These are phyloP conservation scores for Elmis aenea DNA, from an alignment of 2,888 invertebrate genomes.

Conservation along the genomic window DNA sequence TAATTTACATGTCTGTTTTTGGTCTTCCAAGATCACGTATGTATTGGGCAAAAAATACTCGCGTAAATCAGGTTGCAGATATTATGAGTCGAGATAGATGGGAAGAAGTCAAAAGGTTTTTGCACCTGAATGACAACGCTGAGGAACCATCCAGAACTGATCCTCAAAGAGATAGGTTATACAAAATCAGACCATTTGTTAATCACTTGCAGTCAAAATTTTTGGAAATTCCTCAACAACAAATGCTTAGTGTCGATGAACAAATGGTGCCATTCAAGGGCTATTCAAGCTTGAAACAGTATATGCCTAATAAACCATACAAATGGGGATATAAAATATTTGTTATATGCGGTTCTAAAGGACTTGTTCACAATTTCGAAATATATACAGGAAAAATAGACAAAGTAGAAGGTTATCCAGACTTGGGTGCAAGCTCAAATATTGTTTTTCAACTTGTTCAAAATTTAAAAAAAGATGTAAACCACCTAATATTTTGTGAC, in stretches of 20 bases:
- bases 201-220: conserved; percentile 2
- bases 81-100: conserved; percentile 4
- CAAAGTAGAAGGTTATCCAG: not conserved
- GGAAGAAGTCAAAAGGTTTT: conserved; percentile 6
- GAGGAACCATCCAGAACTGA: not conserved
- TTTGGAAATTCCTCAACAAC: conserved; percentile 4
- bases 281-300: conserved; percentile 4
- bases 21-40: conserved; percentile 5
- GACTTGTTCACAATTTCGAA: not conserved
- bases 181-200: conserved; percentile 2
- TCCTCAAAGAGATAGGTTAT: conserved; percentile 2
- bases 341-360: conserved; percentile 1
- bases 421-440: not conserved
- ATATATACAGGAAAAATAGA: conserved; percentile 3
- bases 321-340: not conserved
- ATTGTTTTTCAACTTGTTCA: not conserved
- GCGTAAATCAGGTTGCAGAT: conserved; percentile 8
- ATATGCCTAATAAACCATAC: conserved; percentile 4
- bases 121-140: conserved; percentile 12
- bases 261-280: conserved; percentile 5
- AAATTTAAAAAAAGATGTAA: not conserved
- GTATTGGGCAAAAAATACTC: conserved; percentile 4
- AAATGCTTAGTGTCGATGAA: conserved; percentile 3
- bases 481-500: conserved; percentile 2
- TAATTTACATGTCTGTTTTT: conserved; percentile 11